phyloP scores from a whole-genome alignment of 2,797 vertebrate genomes.

The Brachyalestes nurse region DNA sequence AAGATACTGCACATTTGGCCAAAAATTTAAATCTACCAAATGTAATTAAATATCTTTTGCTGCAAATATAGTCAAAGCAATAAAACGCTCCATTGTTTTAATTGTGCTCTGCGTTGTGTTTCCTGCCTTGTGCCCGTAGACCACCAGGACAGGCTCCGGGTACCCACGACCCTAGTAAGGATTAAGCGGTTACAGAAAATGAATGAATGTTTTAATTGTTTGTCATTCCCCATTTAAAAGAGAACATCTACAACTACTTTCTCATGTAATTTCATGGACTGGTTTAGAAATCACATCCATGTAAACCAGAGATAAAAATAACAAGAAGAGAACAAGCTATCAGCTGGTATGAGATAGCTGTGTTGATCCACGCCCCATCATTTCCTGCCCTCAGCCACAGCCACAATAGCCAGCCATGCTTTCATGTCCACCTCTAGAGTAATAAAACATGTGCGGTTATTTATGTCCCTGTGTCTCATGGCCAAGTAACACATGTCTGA shows the following conservation, averaged over 20 bases:
- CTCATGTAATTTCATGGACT: neutral
- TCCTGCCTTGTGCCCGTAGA: too few species aligned
- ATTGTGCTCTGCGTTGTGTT: too few species aligned
- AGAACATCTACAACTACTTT: neutral
- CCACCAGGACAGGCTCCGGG: too few species aligned
- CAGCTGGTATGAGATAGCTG: neutral
- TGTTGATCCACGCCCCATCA: constrained; percentile 15
- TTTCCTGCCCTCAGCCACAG: constrained; percentile 9
- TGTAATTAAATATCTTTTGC: too few species aligned
- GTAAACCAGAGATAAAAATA: neutral
- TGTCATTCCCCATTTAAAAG: neutral
- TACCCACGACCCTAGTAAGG: too few species aligned
- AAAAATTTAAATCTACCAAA: too few species aligned
- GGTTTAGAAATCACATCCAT: neutral
- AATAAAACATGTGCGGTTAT: constrained; percentile 47
- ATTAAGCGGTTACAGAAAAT: too few species aligned
- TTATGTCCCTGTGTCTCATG: constrained; percentile 36
- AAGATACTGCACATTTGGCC: too few species aligned
- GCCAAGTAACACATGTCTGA: constrained; percentile 63
- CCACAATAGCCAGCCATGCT: constrained; percentile 12
- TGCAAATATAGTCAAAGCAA: too few species aligned
- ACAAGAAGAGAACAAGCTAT: neutral
- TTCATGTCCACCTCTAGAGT: constrained; percentile 36
- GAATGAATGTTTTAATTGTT: too few species aligned
- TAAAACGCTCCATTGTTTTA: too few species aligned